These are phyloP conservation scores for Atta cephalotes DNA, from an alignment of 1,140 invertebrate species.

Conservation along the genomic window DNA sequence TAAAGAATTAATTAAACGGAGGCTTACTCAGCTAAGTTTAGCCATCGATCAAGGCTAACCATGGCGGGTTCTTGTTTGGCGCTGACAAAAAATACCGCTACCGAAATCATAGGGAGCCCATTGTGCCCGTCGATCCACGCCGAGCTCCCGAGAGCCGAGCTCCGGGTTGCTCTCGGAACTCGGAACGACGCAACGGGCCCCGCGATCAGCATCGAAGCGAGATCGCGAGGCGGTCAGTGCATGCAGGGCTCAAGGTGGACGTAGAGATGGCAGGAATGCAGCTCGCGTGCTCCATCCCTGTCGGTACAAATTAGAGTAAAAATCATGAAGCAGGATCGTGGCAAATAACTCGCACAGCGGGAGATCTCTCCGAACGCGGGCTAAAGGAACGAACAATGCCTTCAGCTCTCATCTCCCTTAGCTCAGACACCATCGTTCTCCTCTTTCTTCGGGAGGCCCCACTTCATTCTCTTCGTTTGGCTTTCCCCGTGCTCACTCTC, in stretches of 20 bases:
- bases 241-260: constrained; percentile 34
- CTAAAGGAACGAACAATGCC: constrained; percentile 76
- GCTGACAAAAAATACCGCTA: constrained; percentile 81
- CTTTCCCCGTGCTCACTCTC: constrained; percentile 2
- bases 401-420: constrained; percentile 63
- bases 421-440: not conserved
- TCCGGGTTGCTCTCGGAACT: constrained; percentile 36
- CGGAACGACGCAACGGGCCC: not conserved
- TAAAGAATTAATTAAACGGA: constrained; percentile 83
- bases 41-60: constrained; percentile 80
- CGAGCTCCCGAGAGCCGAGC: constrained; percentile 28
- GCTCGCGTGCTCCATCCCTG: constrained; percentile 83
- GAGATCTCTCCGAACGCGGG: constrained; percentile 71
- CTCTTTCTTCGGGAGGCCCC: not conserved
- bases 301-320: constrained; percentile 85
- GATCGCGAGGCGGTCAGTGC: constrained; percentile 5
- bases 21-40: constrained; percentile 82
- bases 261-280: constrained; percentile 74
- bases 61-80: constrained; percentile 71
- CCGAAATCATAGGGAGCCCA: constrained; percentile 79
- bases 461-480: not conserved
- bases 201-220: constrained; percentile 45
- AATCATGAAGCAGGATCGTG: constrained; percentile 83
- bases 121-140: constrained; percentile 65
- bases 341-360: constrained; percentile 84